phyloP scores from a whole-genome alignment of 2,113 vertebrate species.

The Aythya baeri region DNA sequence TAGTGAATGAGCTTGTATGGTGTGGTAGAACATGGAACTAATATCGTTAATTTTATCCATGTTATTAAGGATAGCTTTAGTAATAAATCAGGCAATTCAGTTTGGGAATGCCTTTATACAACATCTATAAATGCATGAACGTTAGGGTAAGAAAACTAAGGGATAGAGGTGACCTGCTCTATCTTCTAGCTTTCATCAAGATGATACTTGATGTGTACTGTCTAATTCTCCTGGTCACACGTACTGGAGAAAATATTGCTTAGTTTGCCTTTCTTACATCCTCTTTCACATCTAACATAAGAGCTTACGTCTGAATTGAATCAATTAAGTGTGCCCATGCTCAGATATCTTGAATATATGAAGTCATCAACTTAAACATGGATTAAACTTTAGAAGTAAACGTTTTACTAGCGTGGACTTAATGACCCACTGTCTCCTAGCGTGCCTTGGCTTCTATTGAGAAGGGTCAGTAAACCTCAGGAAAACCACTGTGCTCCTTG shows the following conservation, averaged over 20 bases:
- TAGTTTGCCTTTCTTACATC: neutral
- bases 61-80: neutral
- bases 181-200: neutral
- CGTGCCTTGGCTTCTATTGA: neutral
- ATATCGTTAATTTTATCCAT: fast-evolving
- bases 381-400: neutral
- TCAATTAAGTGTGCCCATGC: neutral
- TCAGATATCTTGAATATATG: neutral
- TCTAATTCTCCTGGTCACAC: neutral
- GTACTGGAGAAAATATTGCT: neutral
- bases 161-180: neutral
- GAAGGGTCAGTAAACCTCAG: neutral
- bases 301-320: neutral
- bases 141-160: neutral
- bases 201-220: neutral
- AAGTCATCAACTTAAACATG: neutral
- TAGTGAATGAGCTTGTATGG: neutral
- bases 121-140: neutral
- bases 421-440: neutral
- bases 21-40: neutral
- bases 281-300: neutral
- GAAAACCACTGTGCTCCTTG: neutral
- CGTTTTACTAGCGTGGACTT: neutral
- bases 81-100: neutral
- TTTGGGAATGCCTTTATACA: no score